Base-by-base conservation (phyloP, 2,113 vertebrate species). In the Perccottus glenii region DNA sequence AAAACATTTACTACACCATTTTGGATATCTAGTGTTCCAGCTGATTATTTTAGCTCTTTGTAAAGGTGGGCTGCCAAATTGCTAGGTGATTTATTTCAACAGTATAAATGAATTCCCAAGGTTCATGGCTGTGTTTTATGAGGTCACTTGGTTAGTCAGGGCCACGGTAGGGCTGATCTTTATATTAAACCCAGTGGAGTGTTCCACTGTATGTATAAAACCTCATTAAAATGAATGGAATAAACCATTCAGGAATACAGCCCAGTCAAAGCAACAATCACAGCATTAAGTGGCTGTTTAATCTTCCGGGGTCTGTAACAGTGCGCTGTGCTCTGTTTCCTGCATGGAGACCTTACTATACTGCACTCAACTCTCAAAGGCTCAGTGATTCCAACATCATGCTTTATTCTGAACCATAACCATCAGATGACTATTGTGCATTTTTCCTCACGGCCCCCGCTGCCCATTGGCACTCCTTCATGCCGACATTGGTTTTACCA, bases 141-240 rank as follows among this genome's bases (percentile, higher is more conserved):
- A 55, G 52, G 52, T 55, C 52, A 55, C 52, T 33, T 55, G 52
- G 52, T 9, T 33, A 55, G 52, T 55, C 52, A 55, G 36, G 52
- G 52, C 36, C 52, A 55, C 52, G 2, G 52, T 33, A 15, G 12
- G 33, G 52, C 33, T 55, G 52, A 55, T 55, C 33, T 36, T 55
- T 55, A 55, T 55, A 55, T 55, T 55, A 38, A 38, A 55, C 11
- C 27, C 50, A 52, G 12, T 55, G 33, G 33, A 55, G 12, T 36
- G 52, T 33, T 8, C 32, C 33, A 6, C 50, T 52, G 48, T 32
- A 27, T 52, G 50, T 55, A 32, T 53, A 33, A 14, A 38, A 55
- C 33, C 33, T 55, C 14, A 33, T 52, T 52, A 52, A n/a, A 38
- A n/a, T 36, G 33, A 36, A 55, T n/a, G 6, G 4, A 53, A 36